These are phyloP conservation scores for Lethenteron reissneri DNA, from an alignment of 2,113 vertebrate species.

Conservation along the genomic window DNA sequence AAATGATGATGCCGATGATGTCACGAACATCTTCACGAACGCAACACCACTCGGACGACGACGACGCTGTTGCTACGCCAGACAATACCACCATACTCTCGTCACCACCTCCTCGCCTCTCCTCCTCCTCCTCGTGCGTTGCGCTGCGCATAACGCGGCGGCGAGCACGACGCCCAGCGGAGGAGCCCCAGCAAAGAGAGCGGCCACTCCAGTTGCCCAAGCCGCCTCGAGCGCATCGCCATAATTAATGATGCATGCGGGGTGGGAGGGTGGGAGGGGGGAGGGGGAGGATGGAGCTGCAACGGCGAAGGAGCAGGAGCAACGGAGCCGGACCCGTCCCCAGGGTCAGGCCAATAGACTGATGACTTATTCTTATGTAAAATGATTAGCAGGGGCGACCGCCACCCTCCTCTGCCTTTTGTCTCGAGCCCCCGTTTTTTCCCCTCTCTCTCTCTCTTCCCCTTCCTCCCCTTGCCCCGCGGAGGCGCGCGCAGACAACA, in stretches of 20 bases:
- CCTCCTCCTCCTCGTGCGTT: no score
- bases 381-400: constrained; percentile 2
- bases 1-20: no score
- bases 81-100: no score
- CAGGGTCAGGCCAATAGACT: constrained; percentile 6
- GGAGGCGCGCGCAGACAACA: neutral
- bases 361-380: constrained; percentile 7
- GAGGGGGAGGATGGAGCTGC: neutral
- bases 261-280: neutral
- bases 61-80: no score
- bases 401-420: neutral
- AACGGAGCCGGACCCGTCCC: neutral
- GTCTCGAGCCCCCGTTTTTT: neutral
- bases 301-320: no score
- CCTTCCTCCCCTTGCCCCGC: neutral
- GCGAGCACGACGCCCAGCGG: no score
- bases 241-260: constrained; percentile 5
- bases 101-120: no score
- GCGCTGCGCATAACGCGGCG: no score
- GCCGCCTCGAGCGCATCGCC: neutral
- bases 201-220: neutral
- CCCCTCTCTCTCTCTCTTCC: neutral
- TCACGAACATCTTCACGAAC: no score
- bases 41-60: no score
- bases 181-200: no score